Evolutionary conservation across 2,888 invertebrate genomes (phyloP).

Genomic region (Agrotis puta): DNA sequence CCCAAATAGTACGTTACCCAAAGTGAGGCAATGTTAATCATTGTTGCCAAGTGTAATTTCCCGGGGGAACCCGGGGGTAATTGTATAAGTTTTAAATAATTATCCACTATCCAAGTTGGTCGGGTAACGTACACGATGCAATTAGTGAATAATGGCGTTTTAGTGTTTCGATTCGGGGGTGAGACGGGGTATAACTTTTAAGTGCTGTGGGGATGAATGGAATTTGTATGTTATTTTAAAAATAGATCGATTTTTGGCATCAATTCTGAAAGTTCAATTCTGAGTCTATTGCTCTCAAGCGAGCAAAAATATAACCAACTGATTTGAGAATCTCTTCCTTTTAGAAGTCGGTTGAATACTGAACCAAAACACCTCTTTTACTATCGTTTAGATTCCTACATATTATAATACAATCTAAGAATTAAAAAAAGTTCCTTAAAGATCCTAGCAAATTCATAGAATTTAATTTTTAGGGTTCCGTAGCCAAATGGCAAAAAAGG

Average conservation of each 20-base stretch:
- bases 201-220: slow-evolving; percentile 3
- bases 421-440: too few relatives aligned
- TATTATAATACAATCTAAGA: too few relatives aligned
- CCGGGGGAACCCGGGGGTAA: slow-evolving; percentile 61
- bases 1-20: slow-evolving; percentile 22
- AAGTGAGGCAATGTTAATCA: slow-evolving; percentile 49
- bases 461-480: too few relatives aligned
- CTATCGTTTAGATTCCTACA: too few relatives aligned
- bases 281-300: too few relatives aligned
- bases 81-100: slow-evolving; percentile 73
- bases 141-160: slow-evolving; percentile 43
- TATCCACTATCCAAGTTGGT: slow-evolving; percentile 58
- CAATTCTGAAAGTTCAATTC: not conserved
- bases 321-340: too few relatives aligned
- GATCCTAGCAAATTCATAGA: too few relatives aligned
- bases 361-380: too few relatives aligned
- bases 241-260: not conserved
- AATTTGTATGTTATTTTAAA: not conserved
- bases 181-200: slow-evolving; percentile 11
- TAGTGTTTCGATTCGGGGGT: slow-evolving; percentile 29
- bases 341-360: too few relatives aligned
- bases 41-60: slow-evolving; percentile 70
- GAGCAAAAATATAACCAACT: too few relatives aligned
- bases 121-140: slow-evolving; percentile 39
- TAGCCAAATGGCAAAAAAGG: too few relatives aligned